These are phyloP conservation scores for Gallinago media DNA, from an alignment of 2,113 vertebrate species.

Conservation along the genomic window DNA sequence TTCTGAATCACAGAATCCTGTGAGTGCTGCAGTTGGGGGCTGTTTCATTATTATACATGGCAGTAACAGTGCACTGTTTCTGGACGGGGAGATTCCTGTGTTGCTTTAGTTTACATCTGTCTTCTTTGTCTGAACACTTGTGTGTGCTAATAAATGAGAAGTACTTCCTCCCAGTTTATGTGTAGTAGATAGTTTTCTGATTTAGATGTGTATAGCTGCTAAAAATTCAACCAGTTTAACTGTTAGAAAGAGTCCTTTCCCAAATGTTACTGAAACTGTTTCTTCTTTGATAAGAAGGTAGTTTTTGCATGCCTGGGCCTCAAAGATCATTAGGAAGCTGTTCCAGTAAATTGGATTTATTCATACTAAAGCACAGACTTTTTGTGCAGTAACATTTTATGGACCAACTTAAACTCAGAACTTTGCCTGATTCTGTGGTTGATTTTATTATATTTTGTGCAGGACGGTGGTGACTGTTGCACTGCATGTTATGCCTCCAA, in stretches of 20 bases:
- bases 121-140: neutral
- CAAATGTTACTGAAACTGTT: neutral
- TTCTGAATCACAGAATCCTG: neutral
- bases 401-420: neutral
- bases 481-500: neutral
- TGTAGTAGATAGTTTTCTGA: neutral
- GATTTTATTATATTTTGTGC: neutral
- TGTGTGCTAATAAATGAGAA: neutral
- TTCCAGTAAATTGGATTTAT: neutral
- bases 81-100: neutral
- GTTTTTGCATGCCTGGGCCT: neutral
- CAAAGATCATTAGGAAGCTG: neutral
- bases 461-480: neutral
- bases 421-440: neutral
- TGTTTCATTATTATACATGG: neutral
- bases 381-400: neutral
- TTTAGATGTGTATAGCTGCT: neutral
- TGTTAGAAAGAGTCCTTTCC: neutral
- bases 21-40: neutral
- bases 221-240: neutral
- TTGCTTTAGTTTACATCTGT: neutral
- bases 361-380: fast-evolving
- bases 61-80: neutral
- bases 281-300: neutral
- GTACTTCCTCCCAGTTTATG: neutral